Base-by-base conservation (phyloP, 2,888 invertebrate genomes). In the Amphiduros pacificus region DNA sequence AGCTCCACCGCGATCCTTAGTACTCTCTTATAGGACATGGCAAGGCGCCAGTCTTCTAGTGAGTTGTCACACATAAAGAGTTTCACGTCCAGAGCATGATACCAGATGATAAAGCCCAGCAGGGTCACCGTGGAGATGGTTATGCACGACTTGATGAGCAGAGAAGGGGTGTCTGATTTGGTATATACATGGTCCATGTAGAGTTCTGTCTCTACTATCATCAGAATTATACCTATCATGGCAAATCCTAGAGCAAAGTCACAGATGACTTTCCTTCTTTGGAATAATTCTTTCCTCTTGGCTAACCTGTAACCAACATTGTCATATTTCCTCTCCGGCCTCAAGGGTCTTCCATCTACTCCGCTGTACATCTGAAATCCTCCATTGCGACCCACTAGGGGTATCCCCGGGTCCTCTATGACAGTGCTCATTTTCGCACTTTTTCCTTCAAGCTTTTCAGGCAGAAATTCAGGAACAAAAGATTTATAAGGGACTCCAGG, bases 1-100 rank as follows among this genome's bases (percentile, higher is more conserved):
- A 80, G 67, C 86, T 99, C 98, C 79, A 94, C 87, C 64, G 89
- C 87, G 81, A 97, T 94, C 55, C 72, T 69, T 2, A 72, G 51
- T 11, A 79, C 63, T 9, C 78, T 66, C n/a, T 66, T 61, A 1
- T 62, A 55, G 36, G 73, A 74, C 69, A 81, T 67, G 2, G 79
- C 79, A 31, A 81, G 73, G n/a, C 75, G 63, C 75, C 79, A 76
- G 64, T 80, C 79, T 51, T 80, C 79, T 55, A 80, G 74, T 14
- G 76, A 74, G 60, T 80, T 81, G 67, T 81, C 78, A 17, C 79
- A 75, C 64, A 78, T 77, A 64, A 74, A 80, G 11, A 81, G 62
- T 63, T 75, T 72, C 9, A 79, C 71, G 64, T 81, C 79, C 9
- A 76, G 56, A 36, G 69, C 71, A 64, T 81, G 80, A 65, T 80